Evolutionary conservation across 2,113 vertebrate species (phyloP), one percentile per base, ranked within the genome.

Genomic region (Emydocephalus ijimae): DNA sequence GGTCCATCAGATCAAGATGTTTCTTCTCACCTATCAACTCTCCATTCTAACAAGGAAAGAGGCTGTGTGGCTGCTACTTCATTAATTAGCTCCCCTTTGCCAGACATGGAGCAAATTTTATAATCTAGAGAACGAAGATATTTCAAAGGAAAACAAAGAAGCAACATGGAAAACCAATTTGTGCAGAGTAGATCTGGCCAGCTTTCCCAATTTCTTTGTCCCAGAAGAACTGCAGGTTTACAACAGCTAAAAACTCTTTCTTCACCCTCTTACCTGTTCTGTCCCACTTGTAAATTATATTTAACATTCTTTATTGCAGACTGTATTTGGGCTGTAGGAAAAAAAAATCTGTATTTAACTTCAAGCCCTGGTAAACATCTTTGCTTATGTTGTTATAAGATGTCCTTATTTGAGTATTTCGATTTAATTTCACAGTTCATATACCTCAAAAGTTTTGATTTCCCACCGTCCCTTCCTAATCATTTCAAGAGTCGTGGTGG

Each of bases 361-460:
- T 98, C 98, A 98, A 98, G 98, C 96, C 97, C 98, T 97, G 96
- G 97, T 98, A 98, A 98, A 98, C 98, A 97, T 97, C 97, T 98
- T 97, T 97, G 97, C 97, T 97, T 97, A 96, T 96, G 97, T 97
- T 98, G 97, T 97, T 97, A 95, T 97, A 97, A 85, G 96, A 96
- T 96, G 97, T 97, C 97, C 97, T 98, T 97, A 97, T 98, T 97
- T 97, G 97, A 98, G 97, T 97, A 97, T 98, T 98, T 97, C 96
- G 95, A 97, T 97, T 98, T 98, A 98, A 98, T 98, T 98, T 98
- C 98, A 98, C 97, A 98, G 97, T 97, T 98, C 98, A 98, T 98
- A 97, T 98, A 97, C 97, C 97, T 97, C 97, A 95, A 97, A 97
- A 98, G 97, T 98, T 98, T 98, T 95, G 96, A 96, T 94, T 92